Base-by-base conservation (phyloP, 2,113 vertebrate species). In the Machaerirhynchus nigripectus region DNA sequence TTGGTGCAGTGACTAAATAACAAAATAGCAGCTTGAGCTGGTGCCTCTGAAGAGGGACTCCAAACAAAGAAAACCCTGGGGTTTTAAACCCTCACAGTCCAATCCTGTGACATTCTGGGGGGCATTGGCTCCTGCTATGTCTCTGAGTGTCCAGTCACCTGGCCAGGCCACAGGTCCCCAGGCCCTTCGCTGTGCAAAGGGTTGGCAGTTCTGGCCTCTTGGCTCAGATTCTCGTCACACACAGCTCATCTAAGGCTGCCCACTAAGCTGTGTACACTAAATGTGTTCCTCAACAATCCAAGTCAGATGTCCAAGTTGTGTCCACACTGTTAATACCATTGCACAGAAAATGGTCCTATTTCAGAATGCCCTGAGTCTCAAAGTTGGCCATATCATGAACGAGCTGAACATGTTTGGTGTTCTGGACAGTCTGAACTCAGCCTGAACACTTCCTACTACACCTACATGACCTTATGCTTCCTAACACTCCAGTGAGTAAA, bases 81-180 rank as follows among this genome's bases (percentile, higher is more conserved):
- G 0, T 46, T 67, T 67, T 59, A 21, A 4, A 39, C 13, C 19
- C 33, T 50, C 3, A 5, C 28, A 46, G 19, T 46, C 6, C 46
- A 24, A 10, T 4, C 3, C 2, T 9, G 8, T 22, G 57, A 53
- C 44, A 3, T 9, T 27, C 37, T 8, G 30, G 20, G 27, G 5
- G 18, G 33, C 8, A 2, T 6, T 22, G 24, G 28, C 10, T 46
- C 15, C 39, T 46, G 12, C 23, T 0, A 0, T 53, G 22, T 28
- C 47, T 46, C 33, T n/a, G 28, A 10, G 31, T 61, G 23, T 53
- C 7, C 0, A 0, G 6, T 37, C 39, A 77, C 46, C 46, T 33
- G 28, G 9, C 22, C 0, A 0, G 35, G 33, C 11, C 30, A 35
- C 35, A 26, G 52, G 18, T 33, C 18, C 11, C 14, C 27, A 10